These are phyloP conservation scores for Trachelus iudaicus DNA, from an alignment of 2,888 invertebrate species.

Conservation along the genomic window DNA sequence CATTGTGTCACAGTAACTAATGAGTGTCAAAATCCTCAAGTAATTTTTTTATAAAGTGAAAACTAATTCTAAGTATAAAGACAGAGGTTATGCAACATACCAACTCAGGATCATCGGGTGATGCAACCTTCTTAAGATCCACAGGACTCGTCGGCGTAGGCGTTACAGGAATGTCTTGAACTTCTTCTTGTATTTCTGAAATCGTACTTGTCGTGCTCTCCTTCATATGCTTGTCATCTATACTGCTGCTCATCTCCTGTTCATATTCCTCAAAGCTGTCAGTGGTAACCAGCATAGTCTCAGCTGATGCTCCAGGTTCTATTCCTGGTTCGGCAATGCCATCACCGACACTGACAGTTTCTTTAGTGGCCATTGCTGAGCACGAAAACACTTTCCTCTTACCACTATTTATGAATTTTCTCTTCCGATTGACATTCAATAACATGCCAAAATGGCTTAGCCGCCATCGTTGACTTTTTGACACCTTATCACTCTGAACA, in stretches of 20 bases:
- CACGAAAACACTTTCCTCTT: constrained; percentile 13
- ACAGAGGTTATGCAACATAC: constrained; percentile 32
- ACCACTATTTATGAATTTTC: constrained; percentile 20
- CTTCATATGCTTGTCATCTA: constrained; percentile 70
- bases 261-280: constrained; percentile 79
- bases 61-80: not conserved
- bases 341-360: constrained; percentile 45
- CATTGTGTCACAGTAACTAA: too few relatives aligned
- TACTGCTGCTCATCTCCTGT: constrained; percentile 73
- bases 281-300: constrained; percentile 78
- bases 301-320: constrained; percentile 73
- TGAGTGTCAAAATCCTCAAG: too few relatives aligned
- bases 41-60: too few relatives aligned
- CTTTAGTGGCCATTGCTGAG: constrained; percentile 46
- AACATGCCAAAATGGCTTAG: constrained; percentile 30
- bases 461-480: constrained; percentile 33
- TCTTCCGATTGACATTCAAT: constrained; percentile 35
- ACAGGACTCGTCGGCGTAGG: constrained; percentile 30
- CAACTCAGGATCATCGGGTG: constrained; percentile 42
- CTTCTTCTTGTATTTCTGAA: constrained; percentile 71
- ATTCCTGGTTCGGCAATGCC: constrained; percentile 57
- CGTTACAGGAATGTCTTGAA: constrained; percentile 61
- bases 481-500: not conserved
- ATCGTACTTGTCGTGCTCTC: constrained; percentile 71
- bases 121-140: constrained; percentile 30